Evolutionary conservation across 2,888 invertebrate genomes (phyloP), one percentile per base, ranked within the genome.

Genomic region (Thymelicus lineola): DNA sequence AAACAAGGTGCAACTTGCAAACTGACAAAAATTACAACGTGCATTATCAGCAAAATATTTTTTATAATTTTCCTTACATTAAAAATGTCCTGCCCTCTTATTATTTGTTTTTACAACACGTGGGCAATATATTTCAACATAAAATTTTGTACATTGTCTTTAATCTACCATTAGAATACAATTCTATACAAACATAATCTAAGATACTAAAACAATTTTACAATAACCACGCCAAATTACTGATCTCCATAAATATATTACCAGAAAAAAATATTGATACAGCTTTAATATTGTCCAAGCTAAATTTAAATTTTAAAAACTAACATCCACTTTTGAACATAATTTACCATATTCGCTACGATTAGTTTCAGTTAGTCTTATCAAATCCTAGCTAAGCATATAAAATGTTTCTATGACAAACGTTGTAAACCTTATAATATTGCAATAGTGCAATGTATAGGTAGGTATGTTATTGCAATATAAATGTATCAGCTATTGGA

Each of bases 281-380:
- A 50, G 17, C 50, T 3, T 50, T 17, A 28, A 50, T 50, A 50
- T 50, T 50, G 50, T 50, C 17, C 7, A 9, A 50, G n/a, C 48
- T 48, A 48, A 38, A 38, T 38, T 38, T 38, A 7, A 38, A 50
- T 17, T 9, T 50, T 50, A 17, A 50, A 20, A 20, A 55, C 55
- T 55, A 55, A 55, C 28, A 55, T 55, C 28, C 55, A 55, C 28
- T 55, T 55, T 14, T 55, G 20, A 55, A 55, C 20, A 55, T 14
- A 28, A 55, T 55, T 28, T 12, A 55, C 55, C 28, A 20, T 3
- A 53, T 55, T 55, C 28, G n/a, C 28, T 55, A 55, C 14, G 35
- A 59, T 42, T 38, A 53, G 50, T 50, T 45, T 15, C 45, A 61
- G 53, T 60, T 35, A 67, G 67, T 67, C 67, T 67, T 67, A 61